Percentiles rank a stretch among this genome's conserved stretches.
Conservation (phyloP, 1,140 invertebrate genomes). For the Neodiprion virginianus region DNA sequence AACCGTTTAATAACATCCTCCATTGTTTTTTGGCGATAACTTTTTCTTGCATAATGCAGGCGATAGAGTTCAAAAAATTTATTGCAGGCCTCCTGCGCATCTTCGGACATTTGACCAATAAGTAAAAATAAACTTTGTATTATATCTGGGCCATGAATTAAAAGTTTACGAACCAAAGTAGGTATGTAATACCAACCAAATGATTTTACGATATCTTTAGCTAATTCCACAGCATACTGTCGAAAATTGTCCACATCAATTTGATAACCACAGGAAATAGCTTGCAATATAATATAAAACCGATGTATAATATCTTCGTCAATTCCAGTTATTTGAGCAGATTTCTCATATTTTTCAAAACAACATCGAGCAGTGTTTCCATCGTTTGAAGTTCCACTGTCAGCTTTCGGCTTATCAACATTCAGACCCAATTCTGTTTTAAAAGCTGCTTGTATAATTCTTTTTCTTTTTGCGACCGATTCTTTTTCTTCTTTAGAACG, state of each 20-base stretch:
- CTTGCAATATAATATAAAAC: conserved; percentile 18
- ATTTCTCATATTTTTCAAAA: conserved; percentile 11
- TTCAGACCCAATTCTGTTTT: neutral
- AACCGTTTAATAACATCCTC: conserved; percentile 23
- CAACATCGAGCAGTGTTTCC: conserved; percentile 19
- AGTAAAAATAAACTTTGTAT: conserved; percentile 37
- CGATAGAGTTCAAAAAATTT: conserved; percentile 42
- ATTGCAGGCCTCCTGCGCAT: conserved; percentile 44
- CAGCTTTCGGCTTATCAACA: conserved; percentile 1
- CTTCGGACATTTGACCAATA: conserved; percentile 50
- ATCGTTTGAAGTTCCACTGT: conserved; percentile 21
- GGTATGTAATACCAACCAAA: conserved; percentile 47
- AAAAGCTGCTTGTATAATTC: neutral
- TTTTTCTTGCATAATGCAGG: conserved; percentile 33
- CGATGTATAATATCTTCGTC: conserved; percentile 16
- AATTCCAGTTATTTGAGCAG: conserved; percentile 19
- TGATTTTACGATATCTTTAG: conserved; percentile 30
- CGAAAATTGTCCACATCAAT: conserved; percentile 28
- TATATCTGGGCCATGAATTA: conserved; percentile 41
- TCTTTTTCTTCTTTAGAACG: conserved; percentile 20
- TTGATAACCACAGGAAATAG: conserved; percentile 32
- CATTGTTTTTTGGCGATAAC: conserved; percentile 21
- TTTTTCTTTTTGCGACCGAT: neutral
- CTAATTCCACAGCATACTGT: conserved; percentile 33
- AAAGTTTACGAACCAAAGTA: conserved; percentile 39